These are phyloP conservation scores for Philotrypesis tridentata DNA, from an alignment of 1,140 invertebrate genomes.

Conservation along the genomic window DNA sequence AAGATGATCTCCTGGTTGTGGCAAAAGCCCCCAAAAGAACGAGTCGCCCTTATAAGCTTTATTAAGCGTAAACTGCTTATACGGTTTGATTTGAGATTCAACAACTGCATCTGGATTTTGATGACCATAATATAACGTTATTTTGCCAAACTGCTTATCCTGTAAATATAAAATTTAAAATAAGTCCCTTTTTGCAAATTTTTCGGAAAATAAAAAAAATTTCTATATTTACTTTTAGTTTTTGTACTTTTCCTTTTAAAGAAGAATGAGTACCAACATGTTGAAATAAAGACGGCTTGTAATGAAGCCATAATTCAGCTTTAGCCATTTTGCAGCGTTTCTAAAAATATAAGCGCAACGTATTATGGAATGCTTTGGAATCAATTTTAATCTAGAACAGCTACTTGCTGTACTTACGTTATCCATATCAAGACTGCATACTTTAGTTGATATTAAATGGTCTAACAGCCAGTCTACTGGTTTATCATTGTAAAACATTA, in stretches of 20 bases:
- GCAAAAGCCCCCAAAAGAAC: slow-evolving; percentile 94
- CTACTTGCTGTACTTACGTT: slow-evolving; percentile 76
- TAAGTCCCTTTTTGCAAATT: neutral
- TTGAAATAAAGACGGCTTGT: slow-evolving; percentile 95
- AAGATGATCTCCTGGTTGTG: slow-evolving; percentile 87
- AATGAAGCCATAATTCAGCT: slow-evolving; percentile 87
- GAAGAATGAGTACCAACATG: slow-evolving; percentile 97
- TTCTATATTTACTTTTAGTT: slow-evolving; percentile 85
- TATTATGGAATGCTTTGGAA: neutral
- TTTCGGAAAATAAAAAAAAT: slow-evolving; percentile 34
- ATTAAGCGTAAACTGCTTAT: slow-evolving; percentile 87
- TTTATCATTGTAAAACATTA: slow-evolving; percentile 97
- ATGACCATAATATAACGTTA: slow-evolving; percentile 87
- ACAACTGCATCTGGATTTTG: slow-evolving; percentile 86
- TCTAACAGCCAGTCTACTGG: slow-evolving; percentile 98
- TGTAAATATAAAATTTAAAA: slow-evolving; percentile 63
- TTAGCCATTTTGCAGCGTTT: slow-evolving; percentile 91
- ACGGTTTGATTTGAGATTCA: slow-evolving; percentile 86
- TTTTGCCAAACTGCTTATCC: slow-evolving; percentile 95
- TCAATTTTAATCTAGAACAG: neutral
- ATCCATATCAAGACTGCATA: slow-evolving; percentile 90
- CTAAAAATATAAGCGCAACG: slow-evolving; percentile 70
- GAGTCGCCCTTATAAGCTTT: slow-evolving; percentile 91
- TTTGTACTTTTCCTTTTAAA: slow-evolving; percentile 96
- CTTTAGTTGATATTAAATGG: slow-evolving; percentile 91